Conservation (phyloP, 1,140 invertebrate species). For the Hyles euphorbiae region DNA sequence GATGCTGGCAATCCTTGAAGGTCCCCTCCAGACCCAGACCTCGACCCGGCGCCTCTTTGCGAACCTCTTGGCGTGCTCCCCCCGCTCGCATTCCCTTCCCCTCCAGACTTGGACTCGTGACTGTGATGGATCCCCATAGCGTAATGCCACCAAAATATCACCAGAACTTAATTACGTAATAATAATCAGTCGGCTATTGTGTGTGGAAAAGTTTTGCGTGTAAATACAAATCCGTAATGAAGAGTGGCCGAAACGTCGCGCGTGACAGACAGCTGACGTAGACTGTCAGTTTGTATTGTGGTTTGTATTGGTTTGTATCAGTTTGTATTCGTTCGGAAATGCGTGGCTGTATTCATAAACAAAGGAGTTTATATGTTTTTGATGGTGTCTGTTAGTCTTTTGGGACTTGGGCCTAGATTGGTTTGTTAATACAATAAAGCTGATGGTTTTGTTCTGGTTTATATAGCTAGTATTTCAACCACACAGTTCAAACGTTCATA, state of each 20-base stretch:
- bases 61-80: slow-evolving; percentile 61
- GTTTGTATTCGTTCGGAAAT: slow-evolving; percentile 5
- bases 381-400: too few relatives aligned
- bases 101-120: slow-evolving; percentile 43
- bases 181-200: slow-evolving; percentile 1
- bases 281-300: slow-evolving; percentile 11
- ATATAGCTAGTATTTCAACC: too few relatives aligned
- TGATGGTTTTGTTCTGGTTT: too few relatives aligned
- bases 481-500: too few relatives aligned
- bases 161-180: slow-evolving; percentile 23
- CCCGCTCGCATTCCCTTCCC: slow-evolving; percentile 49
- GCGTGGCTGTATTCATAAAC: not conserved
- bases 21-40: slow-evolving; percentile 78
- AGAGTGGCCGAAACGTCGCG: slow-evolving; percentile 9
- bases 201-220: slow-evolving; percentile 5
- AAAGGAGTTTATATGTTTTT: too few relatives aligned
- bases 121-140: slow-evolving; percentile 65
- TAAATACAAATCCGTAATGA: slow-evolving; percentile 2
- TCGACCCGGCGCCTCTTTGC: slow-evolving; percentile 69
- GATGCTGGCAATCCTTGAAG: slow-evolving; percentile 63
- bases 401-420: too few relatives aligned
- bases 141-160: slow-evolving; percentile 2
- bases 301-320: too few relatives aligned
- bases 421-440: too few relatives aligned
- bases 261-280: slow-evolving; percentile 18